Conservation (phyloP, 1,140 invertebrate species). For the Philaenus spumarius region DNA sequence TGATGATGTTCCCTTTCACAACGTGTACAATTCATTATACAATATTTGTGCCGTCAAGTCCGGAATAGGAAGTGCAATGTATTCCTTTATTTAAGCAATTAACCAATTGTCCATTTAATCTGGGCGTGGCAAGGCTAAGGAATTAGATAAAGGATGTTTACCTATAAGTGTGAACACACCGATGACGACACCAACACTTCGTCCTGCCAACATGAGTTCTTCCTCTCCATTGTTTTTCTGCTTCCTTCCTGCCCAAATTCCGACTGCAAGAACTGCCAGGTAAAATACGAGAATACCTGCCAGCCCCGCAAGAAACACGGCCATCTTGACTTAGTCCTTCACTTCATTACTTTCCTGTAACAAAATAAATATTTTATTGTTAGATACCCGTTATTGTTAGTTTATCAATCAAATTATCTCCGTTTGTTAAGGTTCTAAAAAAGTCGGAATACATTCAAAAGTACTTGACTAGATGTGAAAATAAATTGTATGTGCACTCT, state of each 20-base stretch:
- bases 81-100: too few relatives aligned
- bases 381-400: not conserved
- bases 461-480: not conserved
- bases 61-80: too few relatives aligned
- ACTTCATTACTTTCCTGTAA: not conserved
- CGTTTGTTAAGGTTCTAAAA: not conserved
- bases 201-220: constrained; percentile 69
- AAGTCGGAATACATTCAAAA: not conserved
- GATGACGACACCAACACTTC: constrained; percentile 68
- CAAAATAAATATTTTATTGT: not conserved
- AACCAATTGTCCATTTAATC: too few relatives aligned
- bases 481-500: not conserved
- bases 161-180: constrained; percentile 73
- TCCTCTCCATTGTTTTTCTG: constrained; percentile 50
- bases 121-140: too few relatives aligned
- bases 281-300: constrained; percentile 66
- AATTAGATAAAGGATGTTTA: too few relatives aligned
- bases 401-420: not conserved
- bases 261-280: constrained; percentile 56
- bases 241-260: constrained; percentile 65
- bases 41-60: too few relatives aligned
- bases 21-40: too few relatives aligned
- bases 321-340: constrained; percentile 31
- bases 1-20: too few relatives aligned
- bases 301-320: constrained; percentile 52